Base-by-base conservation (phyloP, 2,888 invertebrate species). In the Blastobasis lacticolella region DNA sequence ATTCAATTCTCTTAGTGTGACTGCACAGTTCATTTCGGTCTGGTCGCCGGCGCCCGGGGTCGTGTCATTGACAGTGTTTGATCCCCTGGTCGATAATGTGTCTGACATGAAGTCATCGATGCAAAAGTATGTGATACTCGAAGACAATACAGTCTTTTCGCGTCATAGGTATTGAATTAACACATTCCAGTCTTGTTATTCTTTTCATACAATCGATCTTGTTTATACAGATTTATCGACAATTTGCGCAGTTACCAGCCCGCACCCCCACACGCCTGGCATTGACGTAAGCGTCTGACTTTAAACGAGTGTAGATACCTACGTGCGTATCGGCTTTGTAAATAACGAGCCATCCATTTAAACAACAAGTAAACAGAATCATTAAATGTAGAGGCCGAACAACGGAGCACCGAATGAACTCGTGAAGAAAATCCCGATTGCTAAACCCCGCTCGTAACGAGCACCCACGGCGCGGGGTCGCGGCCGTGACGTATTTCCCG, bases 211-310 rank as follows among this genome's bases (percentile, higher is more conserved):
- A 71, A 76, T 72, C 69, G 68, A 71, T 58, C 54, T 56, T 83
- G 73, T 84, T 87, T 84, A 71, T 72, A 76, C 80, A 84, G 80
- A 78, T 81, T 82, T 78, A 65, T 60, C 60, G 66, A 71, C 66
- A 71, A 75, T 77, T 71, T 85, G 81, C 88, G 84, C 81, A 83
- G 79, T 81, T 73, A 69, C 62, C 59, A 51, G 49, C 56, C 53
- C 51, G 54, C 57, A 49, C 50, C 55, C 55, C 49, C 23, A 23
- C 23, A 23, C 23, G 23, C 23, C 23, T 23, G 23, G 23, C 23
- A 23, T 23, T 23, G 23, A 23, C 23, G 23, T 23, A 23, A 23
- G 23, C 23, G 23, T 23, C 23, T 23, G 23, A 23, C 23, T 23
- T 23, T 23, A 23, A 23, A 23, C 23, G 23, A 23, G 23, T 23